phyloP scores from a whole-genome alignment of 1,140 invertebrate genomes.

The Aphidius gifuensis region DNA sequence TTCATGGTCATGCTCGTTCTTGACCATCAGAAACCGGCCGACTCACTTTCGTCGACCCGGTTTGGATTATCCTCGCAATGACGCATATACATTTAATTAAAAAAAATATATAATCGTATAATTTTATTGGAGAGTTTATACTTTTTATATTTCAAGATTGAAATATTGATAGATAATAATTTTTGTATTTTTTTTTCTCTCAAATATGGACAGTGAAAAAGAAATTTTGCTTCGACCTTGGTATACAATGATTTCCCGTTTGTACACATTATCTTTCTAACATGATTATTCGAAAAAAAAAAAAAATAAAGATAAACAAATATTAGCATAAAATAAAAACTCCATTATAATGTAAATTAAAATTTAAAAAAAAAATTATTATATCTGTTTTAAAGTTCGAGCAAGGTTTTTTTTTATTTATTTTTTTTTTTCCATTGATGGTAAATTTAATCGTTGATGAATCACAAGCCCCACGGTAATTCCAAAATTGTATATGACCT shows the following conservation, averaged over 20 bases:
- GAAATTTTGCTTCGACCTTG: constrained; percentile 10
- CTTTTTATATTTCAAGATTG: too few relatives aligned
- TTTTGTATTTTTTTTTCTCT: background rate
- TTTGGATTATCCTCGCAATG: constrained; percentile 3
- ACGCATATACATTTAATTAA: background rate
- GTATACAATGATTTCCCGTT: background rate
- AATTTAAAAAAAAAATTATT: background rate
- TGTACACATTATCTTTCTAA: background rate
- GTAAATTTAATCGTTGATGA: constrained; percentile 6
- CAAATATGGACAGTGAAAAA: background rate
- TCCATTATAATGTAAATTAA: background rate
- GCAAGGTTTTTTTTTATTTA: too few relatives aligned
- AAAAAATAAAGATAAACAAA: too few relatives aligned
- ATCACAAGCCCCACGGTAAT: constrained; percentile 4
- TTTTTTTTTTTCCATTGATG: constrained; percentile 2
- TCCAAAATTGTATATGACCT: constrained; percentile 15
- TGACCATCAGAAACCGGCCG: background rate
- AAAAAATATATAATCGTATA: background rate
- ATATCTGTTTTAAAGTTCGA: too few relatives aligned
- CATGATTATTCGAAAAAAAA: too few relatives aligned
- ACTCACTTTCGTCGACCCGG: constrained; percentile 13
- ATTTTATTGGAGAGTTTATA: too few relatives aligned
- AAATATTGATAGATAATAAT: background rate
- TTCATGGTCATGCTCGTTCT: too few relatives aligned
- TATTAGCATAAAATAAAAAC: too few relatives aligned